Base-by-base conservation (phyloP, 2,797 vertebrate genomes). In the Erithacus rubecula region DNA sequence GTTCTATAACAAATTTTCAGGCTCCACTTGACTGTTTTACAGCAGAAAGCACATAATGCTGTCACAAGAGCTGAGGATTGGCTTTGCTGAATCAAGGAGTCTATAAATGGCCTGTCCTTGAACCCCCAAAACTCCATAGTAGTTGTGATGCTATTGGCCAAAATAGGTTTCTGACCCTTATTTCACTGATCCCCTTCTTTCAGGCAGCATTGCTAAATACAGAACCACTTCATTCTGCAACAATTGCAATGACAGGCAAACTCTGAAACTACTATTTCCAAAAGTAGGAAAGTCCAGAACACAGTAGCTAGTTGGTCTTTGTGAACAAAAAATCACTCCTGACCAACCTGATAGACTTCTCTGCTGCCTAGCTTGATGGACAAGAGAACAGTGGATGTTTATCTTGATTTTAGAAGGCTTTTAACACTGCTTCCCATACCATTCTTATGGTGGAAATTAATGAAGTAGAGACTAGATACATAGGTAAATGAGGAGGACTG, bases 121-220 rank as follows among this genome's bases (percentile, higher is more conserved):
- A 76, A 51, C 4, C 1, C 19, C 13, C 3, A 6, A 32, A 56
- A 32, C 6, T 56, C 47, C 13, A 14, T 0, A 34, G 17, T 1
- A 36, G 18, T 59, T 70, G 7, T 22, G 26, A 44, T 69, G 26
- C 7, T 44, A 56, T 34, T 70, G 44, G 51, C 2, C 19, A 55
- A 87, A 67, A 56, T 15, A 12, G 3, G 5, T 41, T 76, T 62
- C 41, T 59, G 64, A 77, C 15, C 10, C n/a, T 69, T 65, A 43
- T 67, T 60, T 90, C 16, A 34, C 21, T 24, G 32, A 64, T 49
- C 8, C 9, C 4, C 7, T 69, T 93, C 12, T 55, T 59, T 34
- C 29, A 77, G 51, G 32, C 21, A 69, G 21, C 19, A 5, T 24
- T 83, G 15, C 14, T 47, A 67, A 47, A n/a, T 23, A 49, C 7